These are phyloP conservation scores for Sitodiplosis mosellana DNA, from an alignment of 1,140 invertebrate species.

Conservation along the genomic window DNA sequence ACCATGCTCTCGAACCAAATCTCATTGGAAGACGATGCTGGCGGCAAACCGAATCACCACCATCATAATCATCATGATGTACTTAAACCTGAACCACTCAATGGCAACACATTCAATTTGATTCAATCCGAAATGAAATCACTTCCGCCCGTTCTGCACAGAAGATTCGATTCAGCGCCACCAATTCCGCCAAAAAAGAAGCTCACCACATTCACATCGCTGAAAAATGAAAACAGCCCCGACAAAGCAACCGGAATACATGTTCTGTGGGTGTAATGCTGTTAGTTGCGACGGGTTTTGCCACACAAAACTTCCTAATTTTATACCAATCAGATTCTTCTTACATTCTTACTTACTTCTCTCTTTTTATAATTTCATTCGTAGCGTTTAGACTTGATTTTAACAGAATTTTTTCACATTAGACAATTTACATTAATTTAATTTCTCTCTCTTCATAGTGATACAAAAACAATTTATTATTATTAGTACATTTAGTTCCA, in stretches of 20 bases:
- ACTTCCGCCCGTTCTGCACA: constrained; percentile 4
- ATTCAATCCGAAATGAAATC: constrained; percentile 1
- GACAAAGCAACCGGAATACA: not conserved
- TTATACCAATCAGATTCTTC: not conserved
- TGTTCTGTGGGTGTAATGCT: not conserved
- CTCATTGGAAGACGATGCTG: not conserved
- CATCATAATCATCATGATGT: no score
- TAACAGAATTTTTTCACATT: not conserved
- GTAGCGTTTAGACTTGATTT: no score
- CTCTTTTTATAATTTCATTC: no score
- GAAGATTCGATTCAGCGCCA: constrained; percentile 8
- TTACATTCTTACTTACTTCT: no score
- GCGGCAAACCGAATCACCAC: not conserved
- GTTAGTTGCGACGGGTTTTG: no score
- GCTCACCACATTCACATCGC: not conserved
- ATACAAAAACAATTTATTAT: no score
- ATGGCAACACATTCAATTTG: constrained; percentile 2
- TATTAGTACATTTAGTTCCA: no score
- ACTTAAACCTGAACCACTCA: no score
- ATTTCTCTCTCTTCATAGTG: no score
- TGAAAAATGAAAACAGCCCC: not conserved
- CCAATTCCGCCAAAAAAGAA: constrained; percentile 10
- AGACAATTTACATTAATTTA: not conserved
- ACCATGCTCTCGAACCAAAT: constrained; percentile 13
- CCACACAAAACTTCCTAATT: not conserved